A percentile compares a stretch with the other conserved stretches of the same genome.
Evolutionary conservation across 2,797 vertebrate genomes (phyloP).

Genomic region (Merluccius polli): DNA sequence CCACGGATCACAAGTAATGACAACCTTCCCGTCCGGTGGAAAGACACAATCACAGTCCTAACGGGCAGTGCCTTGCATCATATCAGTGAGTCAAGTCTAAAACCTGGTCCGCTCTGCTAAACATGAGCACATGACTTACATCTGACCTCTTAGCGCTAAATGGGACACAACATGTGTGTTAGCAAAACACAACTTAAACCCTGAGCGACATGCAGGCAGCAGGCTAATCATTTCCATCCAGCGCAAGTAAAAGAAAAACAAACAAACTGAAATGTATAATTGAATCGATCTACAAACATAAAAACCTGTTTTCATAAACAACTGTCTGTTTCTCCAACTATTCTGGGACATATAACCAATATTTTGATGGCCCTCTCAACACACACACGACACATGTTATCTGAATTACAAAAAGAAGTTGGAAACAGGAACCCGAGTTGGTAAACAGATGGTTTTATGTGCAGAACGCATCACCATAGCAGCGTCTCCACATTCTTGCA

Average conservation of each 20-base stretch:
- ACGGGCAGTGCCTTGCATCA: slow-evolving; percentile 43
- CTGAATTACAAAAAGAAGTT: neutral
- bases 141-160: slow-evolving; percentile 42
- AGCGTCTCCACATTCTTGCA: slow-evolving; percentile 4
- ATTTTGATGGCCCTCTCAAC: neutral
- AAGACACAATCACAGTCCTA: slow-evolving; percentile 41
- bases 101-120: slow-evolving; percentile 49
- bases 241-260: neutral
- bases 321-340: neutral
- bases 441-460: neutral
- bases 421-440: neutral
- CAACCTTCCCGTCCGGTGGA: slow-evolving; percentile 17
- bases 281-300: neutral
- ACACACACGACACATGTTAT: neutral
- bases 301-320: neutral
- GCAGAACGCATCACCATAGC: neutral
- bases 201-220: neutral
- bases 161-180: neutral
- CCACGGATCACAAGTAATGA: slow-evolving; percentile 23
- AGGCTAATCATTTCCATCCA: slow-evolving; percentile 1
- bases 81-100: slow-evolving; percentile 40
- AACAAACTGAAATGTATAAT: neutral
- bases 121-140: slow-evolving; percentile 49
- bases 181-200: neutral
- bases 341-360: neutral